These are phyloP conservation scores for Equus przewalskii DNA, from an alignment of 2,113 vertebrate species.

Conservation along the genomic window DNA sequence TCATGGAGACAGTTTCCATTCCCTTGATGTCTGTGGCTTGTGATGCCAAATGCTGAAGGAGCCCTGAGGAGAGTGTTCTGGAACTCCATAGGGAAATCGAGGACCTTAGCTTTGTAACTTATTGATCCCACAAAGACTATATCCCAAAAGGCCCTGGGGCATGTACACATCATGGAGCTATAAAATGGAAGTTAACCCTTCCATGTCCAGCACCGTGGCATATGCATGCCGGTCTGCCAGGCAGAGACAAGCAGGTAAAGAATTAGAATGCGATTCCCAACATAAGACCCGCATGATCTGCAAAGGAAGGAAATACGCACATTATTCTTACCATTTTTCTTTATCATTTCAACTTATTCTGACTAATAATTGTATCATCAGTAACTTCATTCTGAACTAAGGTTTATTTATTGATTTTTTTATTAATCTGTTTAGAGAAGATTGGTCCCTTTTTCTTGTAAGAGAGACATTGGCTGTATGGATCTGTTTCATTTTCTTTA, in stretches of 20 bases:
- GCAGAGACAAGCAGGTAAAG: neutral
- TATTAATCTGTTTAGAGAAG: neutral
- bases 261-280: neutral
- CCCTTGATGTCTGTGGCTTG: neutral
- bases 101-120: conserved; percentile 14
- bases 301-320: conserved; percentile 1
- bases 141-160: neutral
- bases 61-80: neutral
- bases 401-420: conserved; percentile 46
- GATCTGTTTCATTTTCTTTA: conserved; percentile 20
- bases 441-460: neutral
- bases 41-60: conserved; percentile 12
- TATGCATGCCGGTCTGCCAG: neutral
- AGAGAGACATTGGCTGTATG: neutral
- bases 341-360: neutral
- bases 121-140: neutral
- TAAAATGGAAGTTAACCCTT: conserved; percentile 20
- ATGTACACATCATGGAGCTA: neutral
- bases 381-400: neutral
- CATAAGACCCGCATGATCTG: neutral
- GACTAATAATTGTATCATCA: neutral
- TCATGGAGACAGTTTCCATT: neutral
- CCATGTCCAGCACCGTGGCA: neutral
- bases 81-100: conserved; percentile 54
- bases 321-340: neutral